phyloP scores from a whole-genome alignment of 2,113 vertebrate genomes.

The Odontophorus gujanensis region DNA sequence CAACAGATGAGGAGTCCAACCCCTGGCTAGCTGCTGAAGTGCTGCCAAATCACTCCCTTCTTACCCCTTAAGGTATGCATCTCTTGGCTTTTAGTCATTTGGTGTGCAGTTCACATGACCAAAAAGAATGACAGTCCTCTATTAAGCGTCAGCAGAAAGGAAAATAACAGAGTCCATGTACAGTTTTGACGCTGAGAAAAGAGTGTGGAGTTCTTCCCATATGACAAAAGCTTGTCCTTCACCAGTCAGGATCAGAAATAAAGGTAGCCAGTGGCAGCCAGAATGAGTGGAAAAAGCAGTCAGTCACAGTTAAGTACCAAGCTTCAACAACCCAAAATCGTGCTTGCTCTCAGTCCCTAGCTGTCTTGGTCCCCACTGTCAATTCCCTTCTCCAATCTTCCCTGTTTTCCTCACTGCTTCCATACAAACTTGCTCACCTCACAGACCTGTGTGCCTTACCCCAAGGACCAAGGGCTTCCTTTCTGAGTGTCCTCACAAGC shows the following conservation, averaged over 20 bases:
- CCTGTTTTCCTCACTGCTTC: not conserved
- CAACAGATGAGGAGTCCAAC: not conserved
- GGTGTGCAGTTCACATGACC: not conserved
- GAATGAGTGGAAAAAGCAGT: not conserved
- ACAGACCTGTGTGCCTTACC: not conserved
- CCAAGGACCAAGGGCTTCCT: not conserved
- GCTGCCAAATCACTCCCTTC: not conserved
- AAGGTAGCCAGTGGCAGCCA: not conserved
- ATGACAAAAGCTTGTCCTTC: not conserved
- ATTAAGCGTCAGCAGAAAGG: not conserved
- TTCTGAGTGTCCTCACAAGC: rapidly evolving
- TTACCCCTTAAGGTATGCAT: not conserved
- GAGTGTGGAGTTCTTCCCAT: not conserved
- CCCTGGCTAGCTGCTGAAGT: not conserved
- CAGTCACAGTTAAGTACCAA: not conserved
- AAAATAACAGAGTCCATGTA: not conserved
- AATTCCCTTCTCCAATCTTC: not conserved
- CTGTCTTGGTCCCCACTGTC: not conserved
- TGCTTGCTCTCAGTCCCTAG: not conserved
- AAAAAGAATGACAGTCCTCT: rapidly evolving
- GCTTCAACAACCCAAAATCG: not conserved
- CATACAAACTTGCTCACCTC: not conserved
- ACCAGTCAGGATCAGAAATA: not conserved
- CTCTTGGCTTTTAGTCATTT: not conserved
- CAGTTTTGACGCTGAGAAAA: not conserved